Evolutionary conservation across 2,113 vertebrate genomes (phyloP).

Genomic region (Elephantulus edwardii): DNA sequence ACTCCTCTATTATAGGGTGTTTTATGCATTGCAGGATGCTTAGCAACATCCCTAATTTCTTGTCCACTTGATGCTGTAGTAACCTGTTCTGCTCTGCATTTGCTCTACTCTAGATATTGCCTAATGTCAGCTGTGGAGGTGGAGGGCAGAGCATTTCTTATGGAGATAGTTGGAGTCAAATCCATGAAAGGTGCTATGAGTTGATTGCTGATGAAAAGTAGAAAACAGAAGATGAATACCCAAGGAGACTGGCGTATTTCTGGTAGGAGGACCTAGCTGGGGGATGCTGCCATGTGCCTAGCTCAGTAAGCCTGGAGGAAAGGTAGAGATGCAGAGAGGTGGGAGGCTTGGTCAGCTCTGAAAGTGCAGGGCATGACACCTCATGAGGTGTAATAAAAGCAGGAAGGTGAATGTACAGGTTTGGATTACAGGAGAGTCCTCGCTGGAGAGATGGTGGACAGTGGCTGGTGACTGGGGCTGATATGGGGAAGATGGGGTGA

Average conservation of each 20-base stretch:
- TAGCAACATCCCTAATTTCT: not conserved
- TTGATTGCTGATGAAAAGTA: rapidly evolving
- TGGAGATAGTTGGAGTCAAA: not conserved
- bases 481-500: not conserved
- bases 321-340: not conserved
- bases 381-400: not conserved
- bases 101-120: not conserved
- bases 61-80: not conserved
- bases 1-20: not conserved
- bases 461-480: not conserved
- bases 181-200: not conserved
- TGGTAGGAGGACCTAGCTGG: no score
- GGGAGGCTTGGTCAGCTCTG: not conserved
- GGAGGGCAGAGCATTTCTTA: not conserved
- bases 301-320: rapidly evolving
- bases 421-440: not conserved
- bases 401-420: not conserved
- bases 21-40: not conserved
- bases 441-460: not conserved
- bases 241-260: not conserved
- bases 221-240: not conserved
- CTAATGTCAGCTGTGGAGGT: not conserved
- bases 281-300: rapidly evolving
- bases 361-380: no score
- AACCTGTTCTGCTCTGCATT: not conserved